A percentile compares a stretch with the other conserved stretches of the same genome.
These are phyloP conservation scores for Diarsia brunnea DNA, from an alignment of 2,888 invertebrate species.

Conservation along the genomic window DNA sequence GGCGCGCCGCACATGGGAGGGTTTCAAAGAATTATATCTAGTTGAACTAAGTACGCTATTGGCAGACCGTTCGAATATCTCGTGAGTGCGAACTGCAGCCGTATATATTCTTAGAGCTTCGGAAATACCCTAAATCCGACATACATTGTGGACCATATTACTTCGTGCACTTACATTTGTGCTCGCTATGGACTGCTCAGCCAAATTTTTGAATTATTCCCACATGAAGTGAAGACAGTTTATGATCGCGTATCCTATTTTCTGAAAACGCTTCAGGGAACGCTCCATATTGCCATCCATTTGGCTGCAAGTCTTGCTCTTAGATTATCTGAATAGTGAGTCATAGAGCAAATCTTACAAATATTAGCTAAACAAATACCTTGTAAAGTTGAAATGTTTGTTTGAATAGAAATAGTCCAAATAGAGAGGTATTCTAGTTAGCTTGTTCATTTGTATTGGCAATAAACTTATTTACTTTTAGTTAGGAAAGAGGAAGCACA, in stretches of 20 bases:
- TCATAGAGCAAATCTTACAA: conserved; percentile 63
- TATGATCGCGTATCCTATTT: conserved; percentile 83
- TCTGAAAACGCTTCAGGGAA: conserved; percentile 78
- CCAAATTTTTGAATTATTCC: conserved; percentile 88
- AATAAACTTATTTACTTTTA: conserved; percentile 38
- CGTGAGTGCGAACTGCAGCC: conserved; percentile 74
- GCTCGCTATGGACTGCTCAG: conserved; percentile 78
- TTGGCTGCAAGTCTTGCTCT: conserved; percentile 77
- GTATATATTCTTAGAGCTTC: conserved; percentile 79
- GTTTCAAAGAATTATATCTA: conserved; percentile 70
- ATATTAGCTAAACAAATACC: conserved; percentile 57
- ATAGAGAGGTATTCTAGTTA: conserved; percentile 36
- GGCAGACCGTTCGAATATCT: conserved; percentile 74
- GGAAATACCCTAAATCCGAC: conserved; percentile 83
- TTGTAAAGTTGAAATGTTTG: conserved; percentile 42
- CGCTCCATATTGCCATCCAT: conserved; percentile 79
- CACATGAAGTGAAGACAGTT: conserved; percentile 85
- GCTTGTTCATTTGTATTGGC: conserved; percentile 34
- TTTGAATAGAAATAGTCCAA: conserved; percentile 36
- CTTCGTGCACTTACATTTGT: conserved; percentile 81
- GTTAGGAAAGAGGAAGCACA: conserved; percentile 2
- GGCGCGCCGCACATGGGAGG: conserved; percentile 63
- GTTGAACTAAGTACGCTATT: conserved; percentile 72
- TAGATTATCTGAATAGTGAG: conserved; percentile 72
- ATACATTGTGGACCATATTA: conserved; percentile 83